Base-by-base conservation (phyloP, 1,140 invertebrate species). In the Pachypeltis micranthus region DNA sequence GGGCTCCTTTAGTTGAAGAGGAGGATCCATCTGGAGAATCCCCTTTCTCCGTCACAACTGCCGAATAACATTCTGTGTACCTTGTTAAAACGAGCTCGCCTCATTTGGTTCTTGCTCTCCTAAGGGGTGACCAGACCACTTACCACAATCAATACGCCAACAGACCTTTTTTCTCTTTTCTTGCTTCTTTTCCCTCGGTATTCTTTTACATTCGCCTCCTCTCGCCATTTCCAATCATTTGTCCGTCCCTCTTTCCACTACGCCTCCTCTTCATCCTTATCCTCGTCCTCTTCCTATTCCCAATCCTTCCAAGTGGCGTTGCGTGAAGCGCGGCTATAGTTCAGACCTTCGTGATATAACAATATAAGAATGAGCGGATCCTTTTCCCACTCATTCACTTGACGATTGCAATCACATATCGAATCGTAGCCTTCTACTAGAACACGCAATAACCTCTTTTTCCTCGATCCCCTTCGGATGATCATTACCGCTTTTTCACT, bases 31-130 rank as follows among this genome's bases (percentile, higher is more conserved):
- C 27, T 28, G 26, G 23, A 23, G 23, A 12, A 28, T 12, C 47
- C 47, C 47, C 7, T 54, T 21, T 21, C 14, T 14, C 7, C 14
- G 7, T 4, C 19, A 3, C 55, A 39, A 39, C n/a, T 10, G 7
- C 27, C 26, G 21, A 57, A 57, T 57, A 57, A 57, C 55, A 28
- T 57, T 57, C 21, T 57, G 51, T 54, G 55, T 29, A 57, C 55
- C 55, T 57, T 57, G 55, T 57, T 57, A 57, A 57, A 57, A 57
- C 19, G 24, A 25, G 21, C 55, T 57, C 55, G 55, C 55, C 55
- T 57, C 55, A 57, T 57, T 57, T 57, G 55, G 55, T 51, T 51
- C 55, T 2, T 12, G 27, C 7, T 25, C 19, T 21, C 19, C 21
- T 57, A 57, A 28, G 26, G 55, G 24, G 24, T 26, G 27, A 28